Base-by-base conservation (phyloP, 2,888 invertebrate species). In the Tridacna gigas region DNA sequence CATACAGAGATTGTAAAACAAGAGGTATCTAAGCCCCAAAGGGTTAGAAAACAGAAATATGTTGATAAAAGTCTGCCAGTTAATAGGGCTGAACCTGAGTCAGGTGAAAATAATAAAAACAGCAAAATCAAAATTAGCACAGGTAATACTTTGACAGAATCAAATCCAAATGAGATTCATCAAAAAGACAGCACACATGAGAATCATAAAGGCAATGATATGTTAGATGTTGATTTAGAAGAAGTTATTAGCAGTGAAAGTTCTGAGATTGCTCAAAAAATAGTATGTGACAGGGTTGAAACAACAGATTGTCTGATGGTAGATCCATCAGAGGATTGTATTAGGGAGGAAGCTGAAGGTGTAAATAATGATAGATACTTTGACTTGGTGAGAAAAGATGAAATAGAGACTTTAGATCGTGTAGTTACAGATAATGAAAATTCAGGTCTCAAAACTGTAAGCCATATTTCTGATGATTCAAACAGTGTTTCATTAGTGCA, bases 11-110 rank as follows among this genome's bases (percentile, higher is more conserved):
- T 3, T 15, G 12, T 25, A 9, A 26, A 66, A 25, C 15, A 48
- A 12, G 65, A 65, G 47, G 11, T 76, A 20, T 22, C 48, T 15
- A 76, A 76, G 26, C 76, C 76, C 15, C 76, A 76, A 48, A 76
- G 76, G 45, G 47, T 15, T 65, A 76, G 26, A 48, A 76, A 76
- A 65, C 20, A 37, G 56, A 61, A 60, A 75, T 22, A 76, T 15
- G 12, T 25, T 51, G n/a, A 18, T n/a, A 63, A 63, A 22, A 63
- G 9, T 25, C 13, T 12, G 13, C 13, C 63, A 18, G 13, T 63
- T 12, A 63, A 63, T 22, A 22, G 13, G 25, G 13, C 13, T 63
- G 25, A 18, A 25, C 4, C 5, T 37, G 37, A 28, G 12, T 3
- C 4, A 22, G 28, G 9, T 67, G 67, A 67, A 26, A 67, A 37